Base-by-base conservation (phyloP, 2,888 invertebrate species). In the Melinaea menophilus region DNA sequence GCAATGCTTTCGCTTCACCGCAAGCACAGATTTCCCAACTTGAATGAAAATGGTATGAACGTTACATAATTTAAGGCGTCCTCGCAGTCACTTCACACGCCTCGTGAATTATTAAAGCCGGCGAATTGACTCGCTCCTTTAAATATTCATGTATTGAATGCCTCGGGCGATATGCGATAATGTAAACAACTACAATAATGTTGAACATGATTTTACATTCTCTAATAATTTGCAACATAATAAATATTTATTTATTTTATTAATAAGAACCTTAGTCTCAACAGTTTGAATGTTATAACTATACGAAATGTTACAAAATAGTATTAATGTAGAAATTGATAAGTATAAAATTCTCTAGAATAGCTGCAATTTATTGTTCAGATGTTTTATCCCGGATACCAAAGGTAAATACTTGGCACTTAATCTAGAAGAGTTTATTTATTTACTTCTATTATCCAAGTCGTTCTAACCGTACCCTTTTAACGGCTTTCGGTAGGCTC, bases 11-110 rank as follows among this genome's bases (percentile, higher is more conserved):
- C 31, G 51, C 51, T 51, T 31, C 31, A 22, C 51, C 22, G 11
- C 51, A 41, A 56, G 61, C 68, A 61, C 61, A 63, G 62, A 70
- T 68, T 69, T 68, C 67, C 64, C 68, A 66, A 47, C 62, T 55
- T 56, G 66, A 69, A 66, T 69, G 58, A 51, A 70, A 69, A 61
- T 56, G 61, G 55, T 65, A 64, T 61, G 61, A 61, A 59, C 61
- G 65, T 78, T 83, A 74, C 76, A 84, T 80, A 80, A 82, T 85
- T 81, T 74, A 81, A 68, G 48, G 67, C 62, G 75, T 75, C 75
- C 71, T 75, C 71, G 62, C 63, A 79, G 77, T 74, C 74, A 73
- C 77, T 78, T 79, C 75, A 79, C 77, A 77, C 73, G 71, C 63
- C 72, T 73, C 68, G 71, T 80, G 74, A 77, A 84, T 80, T 79